Evolutionary conservation across 2,113 vertebrate species (phyloP).

Genomic region (human): DNA sequence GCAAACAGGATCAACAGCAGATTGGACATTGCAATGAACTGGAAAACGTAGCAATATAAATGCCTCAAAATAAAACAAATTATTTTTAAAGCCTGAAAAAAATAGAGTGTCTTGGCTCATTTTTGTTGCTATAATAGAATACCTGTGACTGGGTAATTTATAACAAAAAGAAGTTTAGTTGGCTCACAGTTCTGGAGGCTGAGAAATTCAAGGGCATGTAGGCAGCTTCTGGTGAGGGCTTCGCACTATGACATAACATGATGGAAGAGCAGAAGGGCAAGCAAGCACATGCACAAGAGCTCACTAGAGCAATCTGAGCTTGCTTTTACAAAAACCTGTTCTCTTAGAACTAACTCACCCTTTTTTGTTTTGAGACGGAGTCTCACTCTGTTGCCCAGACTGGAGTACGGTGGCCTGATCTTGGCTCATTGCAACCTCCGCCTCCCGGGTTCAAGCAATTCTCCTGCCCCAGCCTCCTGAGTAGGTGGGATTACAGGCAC

Average conservation of each 20-base stretch:
- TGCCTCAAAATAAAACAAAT: background rate
- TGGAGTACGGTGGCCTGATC: too few species aligned
- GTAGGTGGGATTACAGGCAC: too few species aligned
- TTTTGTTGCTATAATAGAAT: background rate
- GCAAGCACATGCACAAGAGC: background rate
- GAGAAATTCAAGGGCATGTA: background rate
- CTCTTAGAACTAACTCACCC: background rate
- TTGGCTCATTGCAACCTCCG: too few species aligned
- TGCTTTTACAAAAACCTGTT: background rate
- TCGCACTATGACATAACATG: background rate
- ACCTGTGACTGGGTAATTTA: background rate
- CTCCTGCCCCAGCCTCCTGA: too few species aligned
- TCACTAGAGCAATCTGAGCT: background rate
- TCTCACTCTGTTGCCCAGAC: too few species aligned
- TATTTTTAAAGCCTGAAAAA: background rate
- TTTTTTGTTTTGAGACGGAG: too few species aligned
- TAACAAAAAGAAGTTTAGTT: background rate
- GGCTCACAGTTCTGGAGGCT: background rate
- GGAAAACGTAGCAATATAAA: conserved; percentile 7
- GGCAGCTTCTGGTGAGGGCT: background rate
- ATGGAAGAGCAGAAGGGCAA: background rate
- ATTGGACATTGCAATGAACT: background rate
- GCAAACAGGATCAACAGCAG: background rate
- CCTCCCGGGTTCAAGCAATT: too few species aligned
- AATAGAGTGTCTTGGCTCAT: background rate